Conservation (phyloP, 2,888 invertebrate genomes). For the Catotricha subobsoleta region DNA sequence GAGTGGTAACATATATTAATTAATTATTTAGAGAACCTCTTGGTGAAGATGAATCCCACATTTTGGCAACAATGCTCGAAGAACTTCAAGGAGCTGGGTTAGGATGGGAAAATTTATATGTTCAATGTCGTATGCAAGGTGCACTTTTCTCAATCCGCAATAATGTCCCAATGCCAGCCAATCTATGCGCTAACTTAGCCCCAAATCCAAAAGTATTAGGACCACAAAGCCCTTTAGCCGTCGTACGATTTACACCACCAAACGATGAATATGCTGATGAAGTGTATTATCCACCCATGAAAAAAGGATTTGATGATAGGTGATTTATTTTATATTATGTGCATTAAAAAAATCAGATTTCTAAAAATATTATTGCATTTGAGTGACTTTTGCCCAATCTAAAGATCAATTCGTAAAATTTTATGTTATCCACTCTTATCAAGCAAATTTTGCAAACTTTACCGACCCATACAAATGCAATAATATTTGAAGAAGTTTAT, state of each 20-base stretch:
- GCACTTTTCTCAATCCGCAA: constrained; percentile 20
- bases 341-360: too few relatives aligned
- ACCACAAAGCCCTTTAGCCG: constrained; percentile 51
- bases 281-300: constrained; percentile 53
- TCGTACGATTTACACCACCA: constrained; percentile 60
- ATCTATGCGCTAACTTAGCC: constrained; percentile 27
- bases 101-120: constrained; percentile 30
- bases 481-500: too few relatives aligned
- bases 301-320: constrained; percentile 32
- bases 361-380: too few relatives aligned
- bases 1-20: not conserved
- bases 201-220: constrained; percentile 31
- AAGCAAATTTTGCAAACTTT: too few relatives aligned
- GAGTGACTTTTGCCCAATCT: too few relatives aligned
- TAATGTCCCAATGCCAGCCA: constrained; percentile 20
- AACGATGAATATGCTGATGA: constrained; percentile 60
- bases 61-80: constrained; percentile 28
- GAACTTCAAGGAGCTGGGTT: constrained; percentile 30
- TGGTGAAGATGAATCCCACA: constrained; percentile 25
- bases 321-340: too few relatives aligned
- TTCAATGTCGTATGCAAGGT: constrained; percentile 29
- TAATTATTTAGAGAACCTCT: constrained; percentile 13
- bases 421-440: too few relatives aligned
- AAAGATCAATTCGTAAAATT: too few relatives aligned
- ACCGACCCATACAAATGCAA: too few relatives aligned